phyloP scores from a whole-genome alignment of 2,797 vertebrate species.

The Perdix hodgsoniae region DNA sequence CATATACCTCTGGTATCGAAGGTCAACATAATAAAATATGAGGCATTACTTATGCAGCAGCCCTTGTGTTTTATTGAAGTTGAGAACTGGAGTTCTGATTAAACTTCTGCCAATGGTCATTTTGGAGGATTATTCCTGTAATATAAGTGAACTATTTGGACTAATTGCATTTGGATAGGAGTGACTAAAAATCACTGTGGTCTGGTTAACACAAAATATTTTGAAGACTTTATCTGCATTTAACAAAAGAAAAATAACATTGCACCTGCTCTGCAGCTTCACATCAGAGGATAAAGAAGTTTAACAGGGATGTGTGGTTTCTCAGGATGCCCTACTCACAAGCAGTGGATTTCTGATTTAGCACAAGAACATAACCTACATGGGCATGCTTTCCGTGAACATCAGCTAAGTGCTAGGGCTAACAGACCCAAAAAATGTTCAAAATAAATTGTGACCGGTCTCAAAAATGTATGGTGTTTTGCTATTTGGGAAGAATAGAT shows the following conservation, averaged over 20 bases:
- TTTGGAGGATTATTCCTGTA: neutral
- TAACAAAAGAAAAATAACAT: neutral
- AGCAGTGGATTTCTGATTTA: neutral
- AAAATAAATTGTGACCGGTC: neutral
- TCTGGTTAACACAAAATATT: neutral
- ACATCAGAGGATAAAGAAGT: neutral
- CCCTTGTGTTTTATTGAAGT: too few relatives aligned
- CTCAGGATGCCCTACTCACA: neutral
- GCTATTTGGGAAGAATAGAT: neutral
- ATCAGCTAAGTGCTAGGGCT: neutral
- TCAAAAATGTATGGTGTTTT: neutral
- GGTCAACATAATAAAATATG: too few relatives aligned
- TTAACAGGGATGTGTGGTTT: neutral
- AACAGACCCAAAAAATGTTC: neutral
- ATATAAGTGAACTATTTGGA: accelerated
- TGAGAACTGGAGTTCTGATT: neutral
- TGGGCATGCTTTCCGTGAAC: neutral
- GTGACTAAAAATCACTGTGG: neutral
- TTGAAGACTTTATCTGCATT: neutral
- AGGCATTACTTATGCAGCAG: too few relatives aligned
- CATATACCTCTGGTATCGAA: too few relatives aligned
- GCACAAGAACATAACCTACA: neutral
- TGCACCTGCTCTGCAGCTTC: neutral
- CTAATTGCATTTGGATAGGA: neutral
- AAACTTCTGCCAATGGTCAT: neutral